phyloP scores from a whole-genome alignment of 2,113 vertebrate species.

The Apaloderma vittatum region DNA sequence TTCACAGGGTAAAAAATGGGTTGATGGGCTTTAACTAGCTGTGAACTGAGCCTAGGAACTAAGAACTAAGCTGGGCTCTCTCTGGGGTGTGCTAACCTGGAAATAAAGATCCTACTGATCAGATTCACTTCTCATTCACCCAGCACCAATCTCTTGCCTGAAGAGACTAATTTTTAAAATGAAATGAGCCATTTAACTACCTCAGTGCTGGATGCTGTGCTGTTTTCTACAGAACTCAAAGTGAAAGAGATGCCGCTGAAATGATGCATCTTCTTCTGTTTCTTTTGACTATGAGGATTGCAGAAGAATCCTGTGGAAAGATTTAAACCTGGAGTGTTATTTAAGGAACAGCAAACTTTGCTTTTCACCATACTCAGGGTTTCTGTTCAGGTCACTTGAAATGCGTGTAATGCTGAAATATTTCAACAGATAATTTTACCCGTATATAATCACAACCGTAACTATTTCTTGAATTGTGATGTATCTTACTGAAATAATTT shows the following conservation, averaged over 20 bases:
- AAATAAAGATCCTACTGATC: neutral
- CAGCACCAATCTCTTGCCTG: neutral
- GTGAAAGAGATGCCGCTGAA: neutral
- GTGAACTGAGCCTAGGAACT: neutral
- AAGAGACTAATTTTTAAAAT: neutral
- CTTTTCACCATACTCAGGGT: neutral
- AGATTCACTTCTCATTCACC: neutral
- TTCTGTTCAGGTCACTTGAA: neutral
- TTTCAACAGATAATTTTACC: neutral
- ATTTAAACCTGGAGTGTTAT: neutral
- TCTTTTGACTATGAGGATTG: neutral
- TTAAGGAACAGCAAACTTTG: neutral
- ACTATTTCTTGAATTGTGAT: neutral
- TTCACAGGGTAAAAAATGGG: neutral
- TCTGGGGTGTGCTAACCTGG: neutral
- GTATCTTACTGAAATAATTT: neutral
- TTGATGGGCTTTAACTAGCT: neutral
- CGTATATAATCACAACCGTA: neutral
- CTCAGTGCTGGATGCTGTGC: neutral
- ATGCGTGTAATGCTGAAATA: neutral
- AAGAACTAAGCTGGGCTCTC: neutral
- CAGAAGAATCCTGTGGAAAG: neutral
- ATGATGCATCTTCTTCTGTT: neutral
- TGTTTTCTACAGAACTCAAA: neutral
- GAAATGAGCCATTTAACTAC: neutral